Percentiles rank a stretch among this genome's conserved stretches.
phyloP scores from a whole-genome alignment of 1,140 invertebrate genomes.

The Zaprionus camerounensis region DNA sequence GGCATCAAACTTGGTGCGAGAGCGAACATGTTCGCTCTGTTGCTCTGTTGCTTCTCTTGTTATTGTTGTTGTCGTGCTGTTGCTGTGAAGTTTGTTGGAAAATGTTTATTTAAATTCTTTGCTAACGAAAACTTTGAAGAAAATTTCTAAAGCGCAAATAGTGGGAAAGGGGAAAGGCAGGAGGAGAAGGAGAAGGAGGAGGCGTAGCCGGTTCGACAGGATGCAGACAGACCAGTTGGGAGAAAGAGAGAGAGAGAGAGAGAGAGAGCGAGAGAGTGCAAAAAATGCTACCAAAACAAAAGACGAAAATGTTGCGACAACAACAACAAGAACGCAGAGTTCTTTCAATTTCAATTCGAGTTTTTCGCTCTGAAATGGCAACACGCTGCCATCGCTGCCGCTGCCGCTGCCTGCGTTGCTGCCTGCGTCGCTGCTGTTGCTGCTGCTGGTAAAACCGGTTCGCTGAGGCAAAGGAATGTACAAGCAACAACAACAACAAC shows the following conservation, averaged over 20 bases:
- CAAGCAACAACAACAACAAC: conserved; percentile 48
- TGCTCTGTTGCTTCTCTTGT: no score
- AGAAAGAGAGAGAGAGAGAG: conserved; percentile 6
- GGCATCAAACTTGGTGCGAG: conserved; percentile 22
- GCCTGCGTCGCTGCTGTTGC: not conserved
- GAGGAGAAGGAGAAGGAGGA: not conserved
- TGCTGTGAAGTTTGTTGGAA: not conserved
- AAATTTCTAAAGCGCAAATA: not conserved
- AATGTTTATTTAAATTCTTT: conserved; percentile 1
- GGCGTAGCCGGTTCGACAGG: conserved; percentile 70
- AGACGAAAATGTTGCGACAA: conserved; percentile 46
- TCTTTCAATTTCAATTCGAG: conserved; percentile 41
- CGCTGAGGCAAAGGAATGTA: conserved; percentile 61
- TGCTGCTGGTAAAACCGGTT: conserved; percentile 61
- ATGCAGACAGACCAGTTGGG: conserved; percentile 42
- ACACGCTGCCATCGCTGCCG: conserved; percentile 14
- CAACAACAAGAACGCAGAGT: conserved; percentile 22
- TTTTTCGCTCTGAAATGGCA: conserved; percentile 66
- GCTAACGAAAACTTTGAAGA: not conserved
- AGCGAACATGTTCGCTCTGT: not conserved
- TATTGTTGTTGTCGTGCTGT: not conserved
- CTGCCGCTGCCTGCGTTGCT: conserved; percentile 32
- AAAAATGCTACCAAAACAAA: conserved; percentile 65
- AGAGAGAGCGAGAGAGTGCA: conserved; percentile 18
- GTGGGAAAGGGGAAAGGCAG: not conserved